These are phyloP conservation scores for Galago senegalensis DNA, from an alignment of 2,797 vertebrate genomes.

Conservation along the genomic window DNA sequence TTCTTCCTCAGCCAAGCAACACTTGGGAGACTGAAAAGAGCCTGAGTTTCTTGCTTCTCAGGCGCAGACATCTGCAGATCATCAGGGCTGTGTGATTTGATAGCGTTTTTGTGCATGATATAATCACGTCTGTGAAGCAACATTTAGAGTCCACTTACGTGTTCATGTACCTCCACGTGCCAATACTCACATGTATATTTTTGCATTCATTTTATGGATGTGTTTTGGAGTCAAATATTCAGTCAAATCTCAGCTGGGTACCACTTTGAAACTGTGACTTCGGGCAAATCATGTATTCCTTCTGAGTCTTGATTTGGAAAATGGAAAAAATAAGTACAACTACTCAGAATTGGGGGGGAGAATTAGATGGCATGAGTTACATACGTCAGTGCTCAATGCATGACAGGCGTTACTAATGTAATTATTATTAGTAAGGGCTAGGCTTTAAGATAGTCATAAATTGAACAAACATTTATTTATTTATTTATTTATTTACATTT, in stretches of 20 bases:
- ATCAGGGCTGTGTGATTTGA: not conserved
- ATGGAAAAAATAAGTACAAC: conserved; percentile 30
- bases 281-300: not conserved
- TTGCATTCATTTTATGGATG: not conserved
- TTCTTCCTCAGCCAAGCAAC: not conserved
- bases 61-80: not conserved
- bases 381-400: not conserved
- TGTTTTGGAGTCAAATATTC: not conserved
- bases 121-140: not conserved
- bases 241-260: not conserved
- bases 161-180: not conserved
- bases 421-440: not conserved
- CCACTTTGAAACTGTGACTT: not conserved
- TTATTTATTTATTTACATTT: too few species aligned
- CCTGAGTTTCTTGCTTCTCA: not conserved
- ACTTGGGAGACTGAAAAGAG: not conserved
- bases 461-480: conserved; percentile 25
- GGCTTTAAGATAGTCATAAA: not conserved
- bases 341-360: not conserved
- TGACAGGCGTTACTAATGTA: not conserved
- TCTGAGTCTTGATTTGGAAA: conserved; percentile 46
- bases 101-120: accelerated
- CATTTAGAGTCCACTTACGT: not conserved
- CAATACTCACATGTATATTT: not conserved
- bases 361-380: not conserved